A percentile compares a stretch with the other conserved stretches of the same genome.
phyloP scores from a whole-genome alignment of 2,797 vertebrate species.

The Sparus aurata region DNA sequence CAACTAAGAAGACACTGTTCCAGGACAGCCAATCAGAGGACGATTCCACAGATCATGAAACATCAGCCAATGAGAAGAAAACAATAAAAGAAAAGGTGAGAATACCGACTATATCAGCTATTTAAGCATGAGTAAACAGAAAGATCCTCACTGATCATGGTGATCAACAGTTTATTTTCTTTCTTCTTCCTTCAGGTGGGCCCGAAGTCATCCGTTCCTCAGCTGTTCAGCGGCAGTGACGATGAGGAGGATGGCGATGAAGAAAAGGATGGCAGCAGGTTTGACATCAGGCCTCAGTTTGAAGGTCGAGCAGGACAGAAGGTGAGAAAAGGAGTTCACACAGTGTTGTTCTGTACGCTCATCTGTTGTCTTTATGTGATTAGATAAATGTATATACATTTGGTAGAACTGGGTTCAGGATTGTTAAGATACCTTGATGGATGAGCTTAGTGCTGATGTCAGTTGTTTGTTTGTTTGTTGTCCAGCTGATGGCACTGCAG shows the following conservation, averaged over 20 bases:
- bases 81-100: conserved; percentile 56
- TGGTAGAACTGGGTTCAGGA: too few relatives aligned
- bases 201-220: conserved; percentile 47
- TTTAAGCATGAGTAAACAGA: too few relatives aligned
- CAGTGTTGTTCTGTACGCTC: neutral
- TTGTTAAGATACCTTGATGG: too few relatives aligned
- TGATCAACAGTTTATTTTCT: too few relatives aligned
- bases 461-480: neutral
- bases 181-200: conserved; percentile 10
- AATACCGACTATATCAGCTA: too few relatives aligned
- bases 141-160: too few relatives aligned
- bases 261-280: conserved; percentile 81
- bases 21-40: conserved; percentile 64
- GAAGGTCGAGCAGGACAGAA: conserved; percentile 94
- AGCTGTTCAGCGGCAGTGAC: conserved; percentile 90
- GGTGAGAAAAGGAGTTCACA: conserved; percentile 77
- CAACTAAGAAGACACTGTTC: conserved; percentile 51
- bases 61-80: conserved; percentile 32
- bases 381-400: too few relatives aligned
- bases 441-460: neutral
- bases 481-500: conserved; percentile 93
- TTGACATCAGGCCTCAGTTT: conserved; percentile 94
- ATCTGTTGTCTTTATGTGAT: too few relatives aligned
- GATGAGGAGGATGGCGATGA: conserved; percentile 85
- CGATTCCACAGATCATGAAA: conserved; percentile 28